Percentiles rank a stretch among this genome's conserved stretches.
These are phyloP conservation scores for Tetraneura akinire DNA, from an alignment of 1,140 invertebrate genomes.

Conservation along the genomic window DNA sequence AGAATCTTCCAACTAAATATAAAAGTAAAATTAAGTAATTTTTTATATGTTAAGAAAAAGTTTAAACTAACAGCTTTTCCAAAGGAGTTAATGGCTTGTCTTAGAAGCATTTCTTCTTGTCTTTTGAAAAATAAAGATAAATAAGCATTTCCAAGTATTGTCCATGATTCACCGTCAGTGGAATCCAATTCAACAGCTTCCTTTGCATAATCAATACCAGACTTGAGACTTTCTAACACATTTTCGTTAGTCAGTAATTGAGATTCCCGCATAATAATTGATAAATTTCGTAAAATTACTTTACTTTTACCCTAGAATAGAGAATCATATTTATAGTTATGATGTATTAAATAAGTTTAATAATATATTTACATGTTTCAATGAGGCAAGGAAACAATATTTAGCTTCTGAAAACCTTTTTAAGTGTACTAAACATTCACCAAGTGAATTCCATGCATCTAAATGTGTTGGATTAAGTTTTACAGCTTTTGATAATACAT, in stretches of 20 bases:
- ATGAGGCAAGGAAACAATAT: slow-evolving; percentile 81
- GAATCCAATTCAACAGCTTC: slow-evolving; percentile 80
- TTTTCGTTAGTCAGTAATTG: slow-evolving; percentile 63
- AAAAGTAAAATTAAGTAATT: slow-evolving; percentile 21
- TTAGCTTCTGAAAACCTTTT: slow-evolving; percentile 78
- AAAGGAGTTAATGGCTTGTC: slow-evolving; percentile 79
- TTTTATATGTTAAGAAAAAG: background rate
- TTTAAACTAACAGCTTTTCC: slow-evolving; percentile 70
- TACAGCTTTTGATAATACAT: slow-evolving; percentile 77
- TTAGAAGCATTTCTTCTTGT: slow-evolving; percentile 73
- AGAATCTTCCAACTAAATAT: slow-evolving; percentile 61
- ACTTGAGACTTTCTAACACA: slow-evolving; percentile 67
- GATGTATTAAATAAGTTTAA: background rate
- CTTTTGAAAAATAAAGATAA: slow-evolving; percentile 78
- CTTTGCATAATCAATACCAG: slow-evolving; percentile 77
- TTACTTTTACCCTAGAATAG: slow-evolving; percentile 73
- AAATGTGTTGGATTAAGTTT: slow-evolving; percentile 81
- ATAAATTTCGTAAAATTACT: slow-evolving; percentile 77
- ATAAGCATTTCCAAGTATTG: slow-evolving; percentile 82
- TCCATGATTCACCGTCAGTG: slow-evolving; percentile 83
- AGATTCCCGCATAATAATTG: slow-evolving; percentile 79
- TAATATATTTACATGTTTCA: slow-evolving; percentile 69
- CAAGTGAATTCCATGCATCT: slow-evolving; percentile 87
- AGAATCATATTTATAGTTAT: background rate
- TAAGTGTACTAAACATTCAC: slow-evolving; percentile 88